Evolutionary conservation across 2,797 vertebrate genomes (phyloP).

Genomic region (Rhinichthys osculus): DNA sequence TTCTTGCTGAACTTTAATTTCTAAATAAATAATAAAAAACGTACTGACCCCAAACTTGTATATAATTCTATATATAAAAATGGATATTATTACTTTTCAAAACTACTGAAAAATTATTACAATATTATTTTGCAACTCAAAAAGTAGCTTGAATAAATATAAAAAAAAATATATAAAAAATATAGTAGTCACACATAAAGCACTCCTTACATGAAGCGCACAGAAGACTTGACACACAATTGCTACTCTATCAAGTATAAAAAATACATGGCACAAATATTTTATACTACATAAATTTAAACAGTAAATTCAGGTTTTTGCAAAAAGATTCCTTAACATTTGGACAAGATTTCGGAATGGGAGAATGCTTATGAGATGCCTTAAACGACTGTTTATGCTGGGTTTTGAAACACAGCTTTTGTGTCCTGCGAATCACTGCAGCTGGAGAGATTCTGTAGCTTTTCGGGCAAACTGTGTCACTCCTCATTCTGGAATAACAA

Average conservation of each 20-base stretch:
- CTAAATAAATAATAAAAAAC: no score
- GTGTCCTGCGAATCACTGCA: slow-evolving; percentile 47
- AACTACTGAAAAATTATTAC: not conserved
- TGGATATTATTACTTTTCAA: not conserved
- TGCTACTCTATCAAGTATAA: not conserved
- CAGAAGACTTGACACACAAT: not conserved
- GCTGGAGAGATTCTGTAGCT: slow-evolving; percentile 55
- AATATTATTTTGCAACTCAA: not conserved
- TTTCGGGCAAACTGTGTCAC: slow-evolving; percentile 51
- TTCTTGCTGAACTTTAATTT: no score
- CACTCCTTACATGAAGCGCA: not conserved
- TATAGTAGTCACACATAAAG: not conserved
- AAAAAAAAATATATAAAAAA: not conserved
- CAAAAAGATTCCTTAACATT: not conserved
- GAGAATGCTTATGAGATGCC: not conserved
- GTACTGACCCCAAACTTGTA: not conserved
- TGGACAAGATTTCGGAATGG: not conserved
- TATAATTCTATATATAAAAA: not conserved
- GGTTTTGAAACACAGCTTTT: slow-evolving; percentile 31
- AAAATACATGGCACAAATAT: not conserved
- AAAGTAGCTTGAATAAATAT: not conserved
- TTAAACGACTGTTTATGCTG: not conserved
- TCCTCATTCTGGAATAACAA: slow-evolving; percentile 28
- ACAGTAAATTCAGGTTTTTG: not conserved
- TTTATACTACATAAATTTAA: not conserved